Base-by-base conservation (phyloP, 2,113 vertebrate species). In the Psammodynastes pulverulentus region DNA sequence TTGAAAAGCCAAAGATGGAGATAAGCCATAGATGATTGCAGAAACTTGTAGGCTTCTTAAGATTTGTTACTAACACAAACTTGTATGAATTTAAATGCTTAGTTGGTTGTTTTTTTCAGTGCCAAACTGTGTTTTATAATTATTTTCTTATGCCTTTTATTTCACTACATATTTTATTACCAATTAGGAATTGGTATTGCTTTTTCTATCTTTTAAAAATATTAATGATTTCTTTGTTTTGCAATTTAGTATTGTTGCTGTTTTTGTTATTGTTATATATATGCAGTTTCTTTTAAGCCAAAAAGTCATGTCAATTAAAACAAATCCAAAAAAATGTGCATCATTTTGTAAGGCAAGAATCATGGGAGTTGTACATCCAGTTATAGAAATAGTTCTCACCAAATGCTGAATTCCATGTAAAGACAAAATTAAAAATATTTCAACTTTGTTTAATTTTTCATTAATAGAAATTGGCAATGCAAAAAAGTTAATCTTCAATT, bases 381-480 rank as follows among this genome's bases (percentile, higher is more conserved):
- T 85, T 85, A 3, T 85, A 46, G 9, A 39, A 85, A 23, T 46
- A 7, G 34, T 53, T 53, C 52, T 19, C 52, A 53, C 4, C 17
- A 53, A 5, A 53, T 53, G n/a, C n/a, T n/a, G n/a, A n/a, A n/a
- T n/a, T n/a, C 84, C 5, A 21, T 92, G 26, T 58, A 24, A 93
- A 92, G n/a, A 46, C 5, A 39, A 45, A 67, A 15, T 2, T 88
- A 45, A 84, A 45, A 95, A 93, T 79, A 91, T 58, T n/a, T n/a
- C 17, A 4, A 0, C 49, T 88, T 10, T 5, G 8, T 88, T 87
- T 3, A 88, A 86, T 94, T 58, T 54, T 84, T 58, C 12, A 0
- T 79, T 29, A 48, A 89, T 19, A n/a, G 92, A 56, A 24, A 0
- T 87, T 87, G 85, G 56, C 24, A 51, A 34, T 6, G 1, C 13